phyloP scores from a whole-genome alignment of 2,888 invertebrate genomes.

The Agrotis segetum region DNA sequence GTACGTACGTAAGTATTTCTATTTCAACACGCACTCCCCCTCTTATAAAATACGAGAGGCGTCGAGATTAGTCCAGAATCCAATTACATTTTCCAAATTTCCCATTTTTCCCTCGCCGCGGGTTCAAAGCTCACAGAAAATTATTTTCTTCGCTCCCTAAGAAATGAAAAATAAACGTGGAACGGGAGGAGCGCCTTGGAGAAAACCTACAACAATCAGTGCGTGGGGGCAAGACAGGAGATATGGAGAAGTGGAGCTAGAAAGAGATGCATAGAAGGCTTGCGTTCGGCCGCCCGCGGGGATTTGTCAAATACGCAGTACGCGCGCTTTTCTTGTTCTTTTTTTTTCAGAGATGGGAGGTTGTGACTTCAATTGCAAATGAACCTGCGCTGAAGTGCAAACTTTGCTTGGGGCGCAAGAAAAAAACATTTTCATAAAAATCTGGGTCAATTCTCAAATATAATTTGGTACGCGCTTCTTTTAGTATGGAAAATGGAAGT shows the following conservation, averaged over 20 bases:
- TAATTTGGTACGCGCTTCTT: constrained; percentile 43
- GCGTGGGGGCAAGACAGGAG: constrained; percentile 69
- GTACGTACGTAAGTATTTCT: constrained; percentile 66
- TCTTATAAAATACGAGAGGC: constrained; percentile 81
- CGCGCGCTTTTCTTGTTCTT: constrained; percentile 66
- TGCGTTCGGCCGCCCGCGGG: constrained; percentile 69
- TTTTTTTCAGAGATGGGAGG: constrained; percentile 71
- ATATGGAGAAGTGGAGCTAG: constrained; percentile 57
- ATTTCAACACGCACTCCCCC: constrained; percentile 82
- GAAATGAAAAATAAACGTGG: constrained; percentile 90
- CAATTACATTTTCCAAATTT: constrained; percentile 90
- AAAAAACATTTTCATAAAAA: constrained; percentile 64
- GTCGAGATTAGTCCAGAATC: constrained; percentile 88
- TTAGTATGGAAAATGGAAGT: constrained; percentile 35
- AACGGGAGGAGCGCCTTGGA: constrained; percentile 74
- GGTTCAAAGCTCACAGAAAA: constrained; percentile 90
- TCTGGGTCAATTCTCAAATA: constrained; percentile 61
- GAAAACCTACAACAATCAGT: constrained; percentile 68
- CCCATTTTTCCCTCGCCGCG: constrained; percentile 86
- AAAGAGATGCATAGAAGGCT: constrained; percentile 64
- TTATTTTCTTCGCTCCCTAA: constrained; percentile 88
- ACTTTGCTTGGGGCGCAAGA: constrained; percentile 68
- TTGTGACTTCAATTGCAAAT: constrained; percentile 77
- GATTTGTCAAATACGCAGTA: constrained; percentile 78
- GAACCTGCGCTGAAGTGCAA: constrained; percentile 71